Evolutionary conservation across 2,888 invertebrate species (phyloP).

Genomic region (Ashinkailepas kermadecensis): DNA sequence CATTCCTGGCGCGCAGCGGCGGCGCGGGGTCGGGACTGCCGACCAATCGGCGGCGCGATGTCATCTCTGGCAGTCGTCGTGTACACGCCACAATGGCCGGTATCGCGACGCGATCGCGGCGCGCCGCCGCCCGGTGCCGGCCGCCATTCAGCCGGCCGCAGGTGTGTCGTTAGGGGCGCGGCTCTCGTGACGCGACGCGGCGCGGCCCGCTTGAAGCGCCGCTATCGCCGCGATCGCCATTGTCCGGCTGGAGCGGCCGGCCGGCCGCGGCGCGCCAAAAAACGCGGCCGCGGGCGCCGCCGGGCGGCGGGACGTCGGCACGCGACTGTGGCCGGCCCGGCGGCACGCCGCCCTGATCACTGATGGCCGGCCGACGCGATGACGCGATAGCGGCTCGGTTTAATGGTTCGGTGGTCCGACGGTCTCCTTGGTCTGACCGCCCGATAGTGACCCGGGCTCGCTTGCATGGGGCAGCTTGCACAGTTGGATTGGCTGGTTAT

Average conservation of each 20-base stretch:
- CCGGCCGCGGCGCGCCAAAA: constrained; percentile 10
- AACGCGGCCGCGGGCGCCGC: background rate
- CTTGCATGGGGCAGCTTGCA: too few relatives aligned
- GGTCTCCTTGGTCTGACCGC: too few relatives aligned
- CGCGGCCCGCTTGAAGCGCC: background rate
- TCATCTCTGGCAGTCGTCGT: constrained; percentile 1
- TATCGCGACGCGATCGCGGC: background rate
- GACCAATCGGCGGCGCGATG: background rate
- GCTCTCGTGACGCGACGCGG: background rate
- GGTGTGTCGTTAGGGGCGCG: constrained; percentile 4
- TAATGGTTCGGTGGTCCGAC: too few relatives aligned
- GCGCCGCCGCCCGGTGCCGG: background rate
- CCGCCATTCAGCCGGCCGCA: constrained; percentile 5
- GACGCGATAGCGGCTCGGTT: too few relatives aligned
- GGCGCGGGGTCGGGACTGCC: background rate
- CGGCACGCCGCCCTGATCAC: too few relatives aligned
- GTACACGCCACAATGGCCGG: constrained; percentile 3
- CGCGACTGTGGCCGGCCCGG: background rate
- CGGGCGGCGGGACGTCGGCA: background rate
- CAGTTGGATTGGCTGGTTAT: too few relatives aligned
- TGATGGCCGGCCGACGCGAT: too few relatives aligned
- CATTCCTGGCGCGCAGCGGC: background rate
- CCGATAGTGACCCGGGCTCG: too few relatives aligned
- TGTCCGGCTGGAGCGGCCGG: background rate
- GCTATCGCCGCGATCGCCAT: background rate